Evolutionary conservation across 2,797 vertebrate genomes (phyloP), one percentile per base, ranked within the genome.

Genomic region (Tapirus indicus): DNA sequence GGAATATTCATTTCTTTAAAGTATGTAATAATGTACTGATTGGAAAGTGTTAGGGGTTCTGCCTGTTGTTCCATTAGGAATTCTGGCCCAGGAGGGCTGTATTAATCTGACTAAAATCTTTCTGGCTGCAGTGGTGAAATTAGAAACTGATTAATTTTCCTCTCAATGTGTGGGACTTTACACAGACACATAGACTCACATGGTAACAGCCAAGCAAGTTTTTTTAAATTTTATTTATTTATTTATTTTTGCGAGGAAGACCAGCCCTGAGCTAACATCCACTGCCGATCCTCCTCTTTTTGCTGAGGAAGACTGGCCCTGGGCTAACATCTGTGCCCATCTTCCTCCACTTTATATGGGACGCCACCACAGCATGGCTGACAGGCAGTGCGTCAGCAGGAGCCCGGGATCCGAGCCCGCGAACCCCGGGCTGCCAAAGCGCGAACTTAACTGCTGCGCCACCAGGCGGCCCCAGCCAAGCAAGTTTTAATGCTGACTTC

Each of bases 1-100:
- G 41, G 41, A 91, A 41, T 78, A 91, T 52, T 83, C 10, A 87
- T 68, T 87, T 96, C 23, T 86, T 96, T 95, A 83, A 96, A 96
- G 35, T 91, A 52, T 58, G 6, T 77, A 90, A 75, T 58, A 87
- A 84, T 87, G 18, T 29, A 77, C 6, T 47, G 1, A 93, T 71
- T 87, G 64, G 47, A 72, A 89, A 27, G 27, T 96, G 3, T 69
- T 71, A 79, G 1, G 9, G 5, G 25, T 68, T 93, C 72, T 84
- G 9, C 58, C 62, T 90, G 18, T 89, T 95, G 52, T 85, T 91
- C 35, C 35, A 69, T 88, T 94, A 82, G 35, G n/a, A 88, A 35
- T 94, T 94, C 71, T 88, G 64, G 27, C 13, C 9, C 95, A 88
- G 11, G 54, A 87, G 11, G n/a, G 0, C 0, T 32, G 74, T 92